Conservation (phyloP, 2,888 invertebrate species). For the Halictus ligatus region DNA sequence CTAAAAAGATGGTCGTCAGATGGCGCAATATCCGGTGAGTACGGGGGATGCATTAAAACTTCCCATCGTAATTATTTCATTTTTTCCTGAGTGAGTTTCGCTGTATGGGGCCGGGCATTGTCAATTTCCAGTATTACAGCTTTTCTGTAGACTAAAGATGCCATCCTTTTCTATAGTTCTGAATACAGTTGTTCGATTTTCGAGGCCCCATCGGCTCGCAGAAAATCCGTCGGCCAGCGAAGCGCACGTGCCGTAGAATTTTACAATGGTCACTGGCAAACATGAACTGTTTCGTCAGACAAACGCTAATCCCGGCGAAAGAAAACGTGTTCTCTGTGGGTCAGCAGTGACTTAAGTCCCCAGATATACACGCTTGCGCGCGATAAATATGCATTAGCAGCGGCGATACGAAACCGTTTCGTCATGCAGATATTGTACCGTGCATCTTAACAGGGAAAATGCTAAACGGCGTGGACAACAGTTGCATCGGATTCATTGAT, state of each 20-base stretch:
- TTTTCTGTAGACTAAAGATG: no score
- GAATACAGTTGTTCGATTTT: no score
- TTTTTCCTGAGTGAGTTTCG: no score
- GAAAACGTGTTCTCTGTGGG: neutral
- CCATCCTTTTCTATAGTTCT: no score
- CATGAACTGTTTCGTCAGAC: neutral
- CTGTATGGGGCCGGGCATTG: no score
- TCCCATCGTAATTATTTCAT: no score
- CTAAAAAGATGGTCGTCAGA: no score
- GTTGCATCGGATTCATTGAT: neutral
- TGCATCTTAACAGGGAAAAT: neutral
- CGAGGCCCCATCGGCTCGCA: neutral
- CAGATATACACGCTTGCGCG: neutral
- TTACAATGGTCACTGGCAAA: neutral
- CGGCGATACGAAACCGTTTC: neutral
- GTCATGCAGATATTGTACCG: neutral
- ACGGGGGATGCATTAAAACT: no score
- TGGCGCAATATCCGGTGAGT: no score
- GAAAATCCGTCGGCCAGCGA: neutral
- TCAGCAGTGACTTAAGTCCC: neutral
- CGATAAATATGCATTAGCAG: slow-evolving; percentile 2
- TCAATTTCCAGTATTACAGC: no score
- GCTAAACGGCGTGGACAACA: neutral
- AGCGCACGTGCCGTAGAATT: neutral
- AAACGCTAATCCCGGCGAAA: neutral